Evolutionary conservation across 2,888 invertebrate genomes (phyloP).

Genomic region (Pandemis heparana): DNA sequence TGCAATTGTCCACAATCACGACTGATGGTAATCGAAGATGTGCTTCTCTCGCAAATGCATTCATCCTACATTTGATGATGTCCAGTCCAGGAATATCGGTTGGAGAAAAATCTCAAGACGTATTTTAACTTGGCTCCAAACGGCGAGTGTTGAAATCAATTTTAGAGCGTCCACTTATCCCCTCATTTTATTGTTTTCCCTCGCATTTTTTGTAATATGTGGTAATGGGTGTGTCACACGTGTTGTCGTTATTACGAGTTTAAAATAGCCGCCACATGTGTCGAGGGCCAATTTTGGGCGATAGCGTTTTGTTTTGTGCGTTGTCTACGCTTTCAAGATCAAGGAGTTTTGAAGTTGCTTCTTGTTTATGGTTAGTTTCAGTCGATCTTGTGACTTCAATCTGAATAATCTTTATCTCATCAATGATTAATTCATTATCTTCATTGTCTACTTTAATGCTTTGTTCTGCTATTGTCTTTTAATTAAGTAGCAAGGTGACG

Average conservation of each 20-base stretch:
- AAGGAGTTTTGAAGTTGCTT: slow-evolving; percentile 13
- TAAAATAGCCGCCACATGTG: slow-evolving; percentile 81
- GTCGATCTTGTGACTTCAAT: background rate
- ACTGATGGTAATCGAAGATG: too few relatives aligned
- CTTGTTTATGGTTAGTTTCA: slow-evolving; percentile 1
- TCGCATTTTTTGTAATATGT: slow-evolving; percentile 84
- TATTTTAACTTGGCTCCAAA: background rate
- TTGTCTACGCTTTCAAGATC: slow-evolving; percentile 47
- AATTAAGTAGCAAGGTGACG: too few relatives aligned
- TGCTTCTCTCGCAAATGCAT: too few relatives aligned
- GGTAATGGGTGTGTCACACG: slow-evolving; percentile 84
- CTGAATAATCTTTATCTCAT: background rate
- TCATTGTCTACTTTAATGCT: background rate
- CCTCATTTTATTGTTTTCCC: slow-evolving; percentile 82
- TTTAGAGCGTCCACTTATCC: slow-evolving; percentile 74
- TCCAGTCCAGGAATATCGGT: background rate
- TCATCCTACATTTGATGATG: too few relatives aligned
- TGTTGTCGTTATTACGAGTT: slow-evolving; percentile 84
- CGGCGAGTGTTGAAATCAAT: slow-evolving; percentile 53
- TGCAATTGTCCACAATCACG: too few relatives aligned
- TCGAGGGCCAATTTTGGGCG: slow-evolving; percentile 72
- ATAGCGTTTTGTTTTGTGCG: slow-evolving; percentile 59
- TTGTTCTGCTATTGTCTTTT: background rate
- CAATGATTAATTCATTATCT: background rate
- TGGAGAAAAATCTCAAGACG: background rate